A percentile compares a stretch with the other conserved stretches of the same genome.
Evolutionary conservation across 2,797 vertebrate species (phyloP).

Genomic region (Mastacembelus armatus): DNA sequence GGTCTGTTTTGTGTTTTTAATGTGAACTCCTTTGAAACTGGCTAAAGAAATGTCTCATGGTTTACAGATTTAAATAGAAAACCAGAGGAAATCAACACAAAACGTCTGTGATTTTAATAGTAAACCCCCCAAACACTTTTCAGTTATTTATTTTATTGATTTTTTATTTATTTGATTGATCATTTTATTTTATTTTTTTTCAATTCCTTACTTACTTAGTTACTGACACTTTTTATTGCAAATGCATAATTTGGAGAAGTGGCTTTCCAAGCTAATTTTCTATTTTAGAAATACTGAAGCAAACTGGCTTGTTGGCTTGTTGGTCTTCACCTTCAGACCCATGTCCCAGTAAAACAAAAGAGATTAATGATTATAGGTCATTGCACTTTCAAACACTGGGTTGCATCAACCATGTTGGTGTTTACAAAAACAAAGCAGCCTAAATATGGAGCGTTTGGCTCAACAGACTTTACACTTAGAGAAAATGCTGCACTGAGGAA

Average conservation of each 20-base stretch:
- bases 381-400: background rate
- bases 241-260: background rate
- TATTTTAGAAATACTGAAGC: background rate
- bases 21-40: background rate
- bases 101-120: too few relatives aligned
- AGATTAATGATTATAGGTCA: background rate
- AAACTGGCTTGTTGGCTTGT: background rate
- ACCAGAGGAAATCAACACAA: background rate
- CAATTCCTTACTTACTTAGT: background rate
- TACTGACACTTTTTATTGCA: too few relatives aligned
- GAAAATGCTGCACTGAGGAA: background rate
- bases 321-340: background rate
- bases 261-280: background rate
- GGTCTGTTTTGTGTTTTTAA: background rate
- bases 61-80: slow-evolving; percentile 13
- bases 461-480: background rate
- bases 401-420: too few relatives aligned
- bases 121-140: too few relatives aligned
- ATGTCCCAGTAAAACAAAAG: background rate
- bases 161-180: background rate
- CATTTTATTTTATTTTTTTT: background rate
- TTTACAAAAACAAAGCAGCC: background rate
- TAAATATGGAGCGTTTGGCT: background rate
- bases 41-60: background rate
- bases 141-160: background rate